Evolutionary conservation across 2,888 invertebrate genomes (phyloP).

Genomic region (Drosophila subsilvestris): DNA sequence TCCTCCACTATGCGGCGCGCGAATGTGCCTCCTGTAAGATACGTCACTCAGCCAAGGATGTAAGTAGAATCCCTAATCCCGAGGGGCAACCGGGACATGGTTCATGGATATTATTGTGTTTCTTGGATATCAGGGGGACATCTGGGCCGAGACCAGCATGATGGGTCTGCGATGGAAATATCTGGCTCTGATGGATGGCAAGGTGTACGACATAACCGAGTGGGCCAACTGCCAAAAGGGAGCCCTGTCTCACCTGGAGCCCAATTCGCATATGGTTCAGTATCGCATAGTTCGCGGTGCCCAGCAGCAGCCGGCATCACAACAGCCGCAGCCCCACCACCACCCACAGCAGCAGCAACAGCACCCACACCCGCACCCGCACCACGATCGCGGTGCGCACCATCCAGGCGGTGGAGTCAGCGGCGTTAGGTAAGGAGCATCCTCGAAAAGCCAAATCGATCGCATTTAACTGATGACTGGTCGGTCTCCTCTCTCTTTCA

Average conservation of each 20-base stretch:
- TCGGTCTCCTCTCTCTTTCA: conserved; percentile 37
- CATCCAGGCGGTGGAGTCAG: conserved; percentile 61
- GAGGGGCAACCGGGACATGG: neutral
- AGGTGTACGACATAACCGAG: conserved; percentile 97
- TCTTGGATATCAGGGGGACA: conserved; percentile 89
- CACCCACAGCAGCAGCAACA: conserved; percentile 73
- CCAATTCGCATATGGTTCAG: conserved; percentile 96
- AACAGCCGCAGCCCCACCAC: conserved; percentile 76
- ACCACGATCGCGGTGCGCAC: conserved; percentile 63
- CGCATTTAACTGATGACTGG: neutral
- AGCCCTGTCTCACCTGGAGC: conserved; percentile 89
- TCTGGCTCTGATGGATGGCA: conserved; percentile 98
- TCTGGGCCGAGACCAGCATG: conserved; percentile 97
- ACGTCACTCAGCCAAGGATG: conserved; percentile 94
- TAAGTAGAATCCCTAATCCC: conserved; percentile 77
- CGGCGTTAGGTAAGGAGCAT: conserved; percentile 63
- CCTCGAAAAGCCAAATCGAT: neutral
- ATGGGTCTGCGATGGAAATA: conserved; percentile 97
- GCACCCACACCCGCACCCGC: conserved; percentile 68
- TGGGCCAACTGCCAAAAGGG: conserved; percentile 96
- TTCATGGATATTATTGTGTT: neutral
- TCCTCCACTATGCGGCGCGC: conserved; percentile 95
- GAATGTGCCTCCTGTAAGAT: conserved; percentile 96
- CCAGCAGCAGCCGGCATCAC: conserved; percentile 82
- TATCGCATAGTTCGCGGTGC: conserved; percentile 84